Evolutionary conservation across 2,113 vertebrate genomes (phyloP).

Genomic region (Argyrosomus japonicus): DNA sequence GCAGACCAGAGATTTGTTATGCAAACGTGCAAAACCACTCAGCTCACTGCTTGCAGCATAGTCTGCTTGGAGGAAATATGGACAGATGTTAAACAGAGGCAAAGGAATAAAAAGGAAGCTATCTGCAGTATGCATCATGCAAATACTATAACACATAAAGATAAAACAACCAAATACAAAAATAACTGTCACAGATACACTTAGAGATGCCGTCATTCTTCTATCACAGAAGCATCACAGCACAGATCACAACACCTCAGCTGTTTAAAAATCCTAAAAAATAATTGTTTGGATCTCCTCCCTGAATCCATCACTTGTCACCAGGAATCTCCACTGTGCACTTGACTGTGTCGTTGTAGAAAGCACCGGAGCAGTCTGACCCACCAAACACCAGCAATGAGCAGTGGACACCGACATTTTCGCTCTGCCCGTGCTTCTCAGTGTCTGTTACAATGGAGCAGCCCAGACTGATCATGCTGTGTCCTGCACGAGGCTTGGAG

Average conservation of each 20-base stretch:
- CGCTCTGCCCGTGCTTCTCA: slow-evolving; percentile 61
- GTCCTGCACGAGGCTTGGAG: slow-evolving; percentile 86
- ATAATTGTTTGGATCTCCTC: background rate
- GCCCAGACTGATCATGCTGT: slow-evolving; percentile 84
- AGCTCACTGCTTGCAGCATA: background rate
- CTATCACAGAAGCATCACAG: background rate
- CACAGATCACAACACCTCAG: background rate
- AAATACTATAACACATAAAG: background rate
- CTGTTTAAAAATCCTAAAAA: background rate
- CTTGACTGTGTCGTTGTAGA: slow-evolving; percentile 86
- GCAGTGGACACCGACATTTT: slow-evolving; percentile 55
- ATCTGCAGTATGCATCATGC: background rate
- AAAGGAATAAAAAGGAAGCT: background rate
- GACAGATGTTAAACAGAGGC: background rate
- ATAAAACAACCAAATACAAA: background rate
- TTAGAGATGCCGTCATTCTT: background rate
- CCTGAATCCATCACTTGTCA: slow-evolving; percentile 29
- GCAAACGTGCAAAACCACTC: slow-evolving; percentile 45
- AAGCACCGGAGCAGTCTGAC: slow-evolving; percentile 85
- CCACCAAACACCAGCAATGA: slow-evolving; percentile 88
- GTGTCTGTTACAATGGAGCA: slow-evolving; percentile 47
- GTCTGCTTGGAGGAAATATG: background rate
- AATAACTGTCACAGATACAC: background rate
- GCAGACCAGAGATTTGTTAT: slow-evolving; percentile 61
- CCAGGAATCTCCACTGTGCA: slow-evolving; percentile 72